These are phyloP conservation scores for Lysandra bellargus DNA, from an alignment of 2,888 invertebrate species.

Conservation along the genomic window DNA sequence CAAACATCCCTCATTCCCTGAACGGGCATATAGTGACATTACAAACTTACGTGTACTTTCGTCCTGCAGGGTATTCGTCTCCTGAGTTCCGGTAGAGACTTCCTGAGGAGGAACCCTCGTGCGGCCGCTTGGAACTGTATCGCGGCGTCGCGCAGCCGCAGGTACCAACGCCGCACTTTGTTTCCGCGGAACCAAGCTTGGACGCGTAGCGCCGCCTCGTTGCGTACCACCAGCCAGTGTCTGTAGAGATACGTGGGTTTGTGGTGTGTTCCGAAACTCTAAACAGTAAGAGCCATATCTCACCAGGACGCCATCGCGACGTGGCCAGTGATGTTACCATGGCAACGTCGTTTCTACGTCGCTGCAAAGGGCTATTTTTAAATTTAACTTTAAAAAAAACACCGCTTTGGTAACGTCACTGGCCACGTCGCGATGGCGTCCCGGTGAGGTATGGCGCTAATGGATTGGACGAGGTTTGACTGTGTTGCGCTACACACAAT, in stretches of 20 bases:
- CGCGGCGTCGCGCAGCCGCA: constrained; percentile 80
- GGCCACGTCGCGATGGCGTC: too few relatives aligned
- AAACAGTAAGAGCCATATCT: too few relatives aligned
- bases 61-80: constrained; percentile 44
- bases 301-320: too few relatives aligned
- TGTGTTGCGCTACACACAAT: too few relatives aligned
- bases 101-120: constrained; percentile 83
- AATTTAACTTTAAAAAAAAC: too few relatives aligned
- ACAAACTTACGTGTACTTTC: constrained; percentile 43
- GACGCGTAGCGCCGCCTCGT: constrained; percentile 83
- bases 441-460: too few relatives aligned
- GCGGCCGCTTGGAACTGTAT: constrained; percentile 86
- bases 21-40: constrained; percentile 31
- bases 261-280: too few relatives aligned
- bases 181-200: constrained; percentile 90
- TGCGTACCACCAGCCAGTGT: constrained; percentile 73
- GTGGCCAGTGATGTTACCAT: too few relatives aligned
- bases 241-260: constrained; percentile 44
- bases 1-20: not conserved
- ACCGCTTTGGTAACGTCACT: too few relatives aligned
- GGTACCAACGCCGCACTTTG: constrained; percentile 83
- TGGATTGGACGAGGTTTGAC: too few relatives aligned
- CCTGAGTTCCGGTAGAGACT: constrained; percentile 72
- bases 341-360: too few relatives aligned
- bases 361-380: too few relatives aligned